Evolutionary conservation across 2,888 invertebrate genomes (phyloP), one percentile per base, ranked within the genome.

Genomic region (Nudaria mundana): DNA sequence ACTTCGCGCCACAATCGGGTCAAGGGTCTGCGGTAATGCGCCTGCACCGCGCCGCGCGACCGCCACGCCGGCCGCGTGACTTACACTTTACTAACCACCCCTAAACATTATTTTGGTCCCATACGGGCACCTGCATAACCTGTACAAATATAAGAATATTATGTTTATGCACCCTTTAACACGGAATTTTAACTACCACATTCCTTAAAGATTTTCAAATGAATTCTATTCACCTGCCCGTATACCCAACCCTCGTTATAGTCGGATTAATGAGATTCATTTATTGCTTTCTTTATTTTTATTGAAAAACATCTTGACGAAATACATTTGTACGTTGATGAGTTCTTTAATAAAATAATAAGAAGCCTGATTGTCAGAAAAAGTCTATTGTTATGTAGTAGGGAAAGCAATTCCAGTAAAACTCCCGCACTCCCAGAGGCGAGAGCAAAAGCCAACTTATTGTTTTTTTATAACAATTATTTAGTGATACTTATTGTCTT

Each of bases 1-100:
- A 81, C 81, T 72, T 72, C 64, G 71, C 71, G 72, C 76, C 70
- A 71, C 81, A 87, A 81, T 78, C 81, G 76, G 85, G 87, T 86
- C 86, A 87, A 85, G 87, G 86, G 84, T 81, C 68, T 70, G 73
- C 70, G 65, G 65, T 62, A 62, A 63, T 63, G 64, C 67, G 63
- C 67, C 61, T 54, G 64, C 65, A 65, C 70, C 15, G 64, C 51
- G 13, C 40, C 40, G 44, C 46, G 44, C 46, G 44, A 33, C 42
- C 44, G 40, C 41, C 29, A 44, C 30, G 24, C 31, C 15, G 15
- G n/a, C 11, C 38, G 20, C 43, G 28, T 40, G 38, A 30, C 43
- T n/a, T n/a, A 36, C 38, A 48, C 40, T 8, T 20, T 20, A 44
- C 51, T 40, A 25, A 24, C 46, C 46, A 55, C 38, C 56, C 40